Evolutionary conservation across 1,140 invertebrate species (phyloP), one percentile per base, ranked within the genome.

Genomic region (Cotesia chilonis): DNA sequence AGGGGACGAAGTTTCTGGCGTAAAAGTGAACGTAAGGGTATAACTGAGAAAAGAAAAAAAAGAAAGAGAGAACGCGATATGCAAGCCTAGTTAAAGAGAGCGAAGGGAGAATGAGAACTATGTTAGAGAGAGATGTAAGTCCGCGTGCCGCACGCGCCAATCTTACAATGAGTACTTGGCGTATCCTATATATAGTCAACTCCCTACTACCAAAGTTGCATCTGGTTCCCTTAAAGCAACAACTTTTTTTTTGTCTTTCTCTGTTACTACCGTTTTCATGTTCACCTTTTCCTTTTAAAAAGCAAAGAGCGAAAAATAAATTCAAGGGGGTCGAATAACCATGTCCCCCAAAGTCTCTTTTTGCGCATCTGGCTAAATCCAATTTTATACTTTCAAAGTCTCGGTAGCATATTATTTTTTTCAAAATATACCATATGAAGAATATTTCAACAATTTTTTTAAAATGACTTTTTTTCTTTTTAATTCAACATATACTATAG

Each of bases 151-250:
- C 84, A 86, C 84, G 84, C 85, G 84, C 84, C 84, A 76, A 85
- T 85, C 85, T 86, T 87, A 86, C 85, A 85, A 86, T 86, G 80
- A 82, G 79, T 81, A 83, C 85, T 84, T 83, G 80, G 71, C 81
- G 81, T 81, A 81, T 81, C 82, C 74, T 79, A 75, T 80, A 71
- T 76, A 77, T 60, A 72, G 63, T 51, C 28, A 41, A 37, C 72
- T 61, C 71, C 72, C 74, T 68, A 52, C 59, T 51, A 17, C n/a
- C 59, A 72, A 70, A 73, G 75, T 78, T 81, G 80, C 85, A 86
- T 86, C 85, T 86, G 85, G 83, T 80, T 81, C 83, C 82, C 84
- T 85, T 82, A 77, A 82, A 86, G 77, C 73, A 78, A 77, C 71
- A 68, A 77, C 72, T 80, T 59, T 78, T 75, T 75, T 57, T 76